phyloP scores from a whole-genome alignment of 2,888 invertebrate species.

The Melipona bicolor region DNA sequence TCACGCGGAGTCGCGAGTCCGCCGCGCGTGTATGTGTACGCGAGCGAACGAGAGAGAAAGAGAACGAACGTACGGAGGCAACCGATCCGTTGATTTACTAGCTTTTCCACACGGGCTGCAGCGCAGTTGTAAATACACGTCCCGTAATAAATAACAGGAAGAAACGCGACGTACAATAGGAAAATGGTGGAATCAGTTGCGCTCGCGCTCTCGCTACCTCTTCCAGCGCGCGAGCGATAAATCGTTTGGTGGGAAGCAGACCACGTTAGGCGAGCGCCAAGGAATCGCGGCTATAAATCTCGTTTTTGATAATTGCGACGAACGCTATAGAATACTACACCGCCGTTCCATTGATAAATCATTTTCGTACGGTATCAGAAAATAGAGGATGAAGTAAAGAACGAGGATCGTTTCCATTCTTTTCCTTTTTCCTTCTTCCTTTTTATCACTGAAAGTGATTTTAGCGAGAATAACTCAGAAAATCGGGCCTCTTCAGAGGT shows the following conservation, averaged over 20 bases:
- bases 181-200: constrained; percentile 46
- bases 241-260: constrained; percentile 33
- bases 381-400: neutral
- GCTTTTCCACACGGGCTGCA: constrained; percentile 20
- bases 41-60: no score
- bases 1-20: neutral
- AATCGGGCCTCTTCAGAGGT: no score
- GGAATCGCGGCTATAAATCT: constrained; percentile 50
- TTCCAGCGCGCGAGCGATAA: constrained; percentile 33
- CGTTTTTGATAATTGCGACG: constrained; percentile 52
- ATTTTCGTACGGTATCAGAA: neutral
- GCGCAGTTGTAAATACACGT: constrained; percentile 27
- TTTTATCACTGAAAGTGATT: no score
- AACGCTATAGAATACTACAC: constrained; percentile 7
- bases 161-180: constrained; percentile 44
- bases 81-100: constrained; percentile 46
- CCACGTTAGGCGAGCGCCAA: constrained; percentile 39
- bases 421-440: neutral
- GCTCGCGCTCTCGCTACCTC: constrained; percentile 19
- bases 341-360: constrained; percentile 43
- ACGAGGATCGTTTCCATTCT: neutral
- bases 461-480: no score
- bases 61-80: no score
- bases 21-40: no score
- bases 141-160: constrained; percentile 48